phyloP scores from a whole-genome alignment of 2,113 vertebrate genomes.

The Blennius ocellaris region DNA sequence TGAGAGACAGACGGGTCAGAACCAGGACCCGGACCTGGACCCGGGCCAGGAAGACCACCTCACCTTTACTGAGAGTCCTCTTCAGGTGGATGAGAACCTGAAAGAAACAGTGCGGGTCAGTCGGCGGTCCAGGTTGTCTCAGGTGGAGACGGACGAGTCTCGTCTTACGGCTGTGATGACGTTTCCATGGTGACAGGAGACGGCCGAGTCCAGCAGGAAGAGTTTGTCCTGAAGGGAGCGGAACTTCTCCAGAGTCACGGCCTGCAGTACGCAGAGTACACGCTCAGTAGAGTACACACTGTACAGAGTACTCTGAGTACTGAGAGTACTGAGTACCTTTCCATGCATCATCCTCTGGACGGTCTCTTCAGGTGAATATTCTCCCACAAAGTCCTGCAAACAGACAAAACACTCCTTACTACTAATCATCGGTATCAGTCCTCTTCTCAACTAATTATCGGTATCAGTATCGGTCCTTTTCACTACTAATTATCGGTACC shows the following conservation, averaged over 20 bases:
- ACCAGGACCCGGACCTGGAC: not conserved
- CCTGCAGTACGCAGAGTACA: slow-evolving; percentile 15
- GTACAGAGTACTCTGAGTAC: not conserved
- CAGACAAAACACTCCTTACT: not conserved
- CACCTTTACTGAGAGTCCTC: slow-evolving; percentile 92
- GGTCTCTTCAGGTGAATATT: slow-evolving; percentile 91
- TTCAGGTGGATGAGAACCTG: slow-evolving; percentile 95
- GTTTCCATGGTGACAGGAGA: slow-evolving; percentile 90
- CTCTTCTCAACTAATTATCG: too few species aligned
- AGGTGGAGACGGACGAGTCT: not conserved
- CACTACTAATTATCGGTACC: too few species aligned
- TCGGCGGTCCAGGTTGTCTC: too few species aligned
- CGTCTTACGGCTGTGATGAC: slow-evolving; percentile 88
- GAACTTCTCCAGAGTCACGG: slow-evolving; percentile 89
- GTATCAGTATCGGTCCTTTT: too few species aligned
- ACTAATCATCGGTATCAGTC: too few species aligned
- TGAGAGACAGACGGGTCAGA: slow-evolving; percentile 46
- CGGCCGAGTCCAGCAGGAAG: slow-evolving; percentile 90
- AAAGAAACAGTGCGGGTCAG: slow-evolving; percentile 11
- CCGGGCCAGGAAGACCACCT: slow-evolving; percentile 31
- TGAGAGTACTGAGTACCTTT: slow-evolving; percentile 82
- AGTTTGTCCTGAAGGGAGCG: slow-evolving; percentile 94
- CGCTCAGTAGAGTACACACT: not conserved
- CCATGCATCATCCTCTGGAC: slow-evolving; percentile 90
- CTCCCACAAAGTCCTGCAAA: slow-evolving; percentile 88